These are phyloP conservation scores for Molanna angustata DNA, from an alignment of 2,888 invertebrate species.

Conservation along the genomic window DNA sequence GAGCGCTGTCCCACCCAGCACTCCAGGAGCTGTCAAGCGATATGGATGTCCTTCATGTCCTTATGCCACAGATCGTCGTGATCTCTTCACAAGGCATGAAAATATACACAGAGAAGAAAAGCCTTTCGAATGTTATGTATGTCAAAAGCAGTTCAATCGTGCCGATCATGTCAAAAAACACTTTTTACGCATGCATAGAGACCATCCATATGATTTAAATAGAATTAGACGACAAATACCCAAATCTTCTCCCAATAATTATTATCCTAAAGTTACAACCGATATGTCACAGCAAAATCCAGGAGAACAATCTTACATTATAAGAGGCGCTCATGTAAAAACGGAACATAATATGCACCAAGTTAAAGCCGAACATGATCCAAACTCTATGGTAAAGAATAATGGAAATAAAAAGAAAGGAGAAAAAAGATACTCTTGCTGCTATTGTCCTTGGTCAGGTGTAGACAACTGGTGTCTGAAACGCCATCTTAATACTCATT, in stretches of 20 bases:
- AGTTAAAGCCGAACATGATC: constrained; percentile 41
- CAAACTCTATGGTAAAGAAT: constrained; percentile 23
- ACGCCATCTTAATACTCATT: constrained; percentile 87
- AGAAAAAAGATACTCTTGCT: constrained; percentile 78
- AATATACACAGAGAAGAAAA: constrained; percentile 93
- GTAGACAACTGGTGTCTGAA: constrained; percentile 94
- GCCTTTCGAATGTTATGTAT: constrained; percentile 91
- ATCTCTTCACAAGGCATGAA: constrained; percentile 88
- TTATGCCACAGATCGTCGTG: constrained; percentile 87
- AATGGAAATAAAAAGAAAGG: constrained; percentile 50
- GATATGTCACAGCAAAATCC: constrained; percentile 29
- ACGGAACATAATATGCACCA: constrained; percentile 45
- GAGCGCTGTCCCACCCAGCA: constrained; percentile 31
- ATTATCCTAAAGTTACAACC: constrained; percentile 36
- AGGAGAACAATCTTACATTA: constrained; percentile 22
- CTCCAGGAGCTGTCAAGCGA: constrained; percentile 53
- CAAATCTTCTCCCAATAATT: constrained; percentile 55
- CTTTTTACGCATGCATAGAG: constrained; percentile 88
- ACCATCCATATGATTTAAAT: constrained; percentile 82
- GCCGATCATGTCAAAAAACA: constrained; percentile 95
- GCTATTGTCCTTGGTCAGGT: constrained; percentile 90
- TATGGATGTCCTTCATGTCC: constrained; percentile 87
- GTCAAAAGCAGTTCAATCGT: constrained; percentile 89
- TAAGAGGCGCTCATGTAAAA: constrained; percentile 37
- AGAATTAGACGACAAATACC: constrained; percentile 68